Evolutionary conservation across 2,888 invertebrate species (phyloP), one percentile per base, ranked within the genome.

Genomic region (Rhabditoides inermis): DNA sequence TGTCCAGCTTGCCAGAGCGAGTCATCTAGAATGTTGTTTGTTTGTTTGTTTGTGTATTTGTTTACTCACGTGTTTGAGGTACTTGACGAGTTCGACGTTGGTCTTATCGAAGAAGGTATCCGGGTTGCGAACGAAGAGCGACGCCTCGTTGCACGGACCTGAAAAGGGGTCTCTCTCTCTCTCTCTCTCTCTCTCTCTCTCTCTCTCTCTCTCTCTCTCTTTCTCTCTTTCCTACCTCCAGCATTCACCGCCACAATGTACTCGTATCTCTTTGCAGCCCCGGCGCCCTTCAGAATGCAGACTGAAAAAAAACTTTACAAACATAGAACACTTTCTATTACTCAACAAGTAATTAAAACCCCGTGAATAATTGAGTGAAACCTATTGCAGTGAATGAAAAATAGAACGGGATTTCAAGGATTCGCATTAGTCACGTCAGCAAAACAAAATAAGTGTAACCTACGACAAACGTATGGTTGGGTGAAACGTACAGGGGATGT

Each of bases 71-170:
- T 45, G 40, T 53, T 62, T 63, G 45, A 66, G 48, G 36, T 58
- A 66, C 20, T 53, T 53, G 20, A 57, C 55, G 2, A 66, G 51
- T 27, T 62, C 53, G n/a, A 49, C 50, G 30, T 66, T 56, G n/a
- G 57, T 54, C 25, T 51, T 42, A 27, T 62, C 61, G 51, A 66
- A 66, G 49, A 66, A 66, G 20, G 57, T 48, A 40, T 62, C 56
- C 2, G 66, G 62, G 40, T 63, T 55, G 49, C 66, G 46, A 3
- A 66, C 63, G 2, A 63, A 39, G 0, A 66, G 55, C 7, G 60
- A 55, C 22, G 58, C 60, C 46, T 66, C 55, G 45, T 59, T 59
- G 45, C 66, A 66, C 26, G 59, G 49, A 45, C 61, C 62, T 55
- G 32, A 12, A 60, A 10, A 28, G 0, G 5, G 2, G 20, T 44